phyloP scores from a whole-genome alignment of 2,797 vertebrate species.

The Sebastes dallii region DNA sequence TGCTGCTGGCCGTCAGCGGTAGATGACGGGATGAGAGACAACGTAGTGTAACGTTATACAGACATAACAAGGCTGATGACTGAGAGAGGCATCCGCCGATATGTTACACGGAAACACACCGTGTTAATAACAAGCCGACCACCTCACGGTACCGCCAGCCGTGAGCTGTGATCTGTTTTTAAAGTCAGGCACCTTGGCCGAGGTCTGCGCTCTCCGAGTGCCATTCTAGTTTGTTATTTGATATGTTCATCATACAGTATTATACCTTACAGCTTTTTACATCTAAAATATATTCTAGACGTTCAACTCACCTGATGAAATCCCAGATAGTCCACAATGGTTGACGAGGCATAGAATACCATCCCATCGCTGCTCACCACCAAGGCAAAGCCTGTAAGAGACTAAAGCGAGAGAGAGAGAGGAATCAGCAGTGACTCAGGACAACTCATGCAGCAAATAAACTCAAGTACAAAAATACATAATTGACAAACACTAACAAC shows the following conservation, averaged over 20 bases:
- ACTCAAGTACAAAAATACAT: constrained; percentile 33
- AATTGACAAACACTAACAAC: constrained; percentile 39
- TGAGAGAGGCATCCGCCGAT: too few relatives aligned
- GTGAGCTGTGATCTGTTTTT: too few relatives aligned
- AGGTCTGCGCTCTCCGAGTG: too few relatives aligned
- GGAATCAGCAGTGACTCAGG: constrained; percentile 28
- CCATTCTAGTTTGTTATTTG: background rate
- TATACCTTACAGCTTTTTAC: background rate
- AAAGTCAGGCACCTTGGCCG: too few relatives aligned
- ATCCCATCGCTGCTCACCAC: constrained; percentile 94
- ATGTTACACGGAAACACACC: too few relatives aligned
- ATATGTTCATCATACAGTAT: background rate
- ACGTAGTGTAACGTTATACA: too few relatives aligned
- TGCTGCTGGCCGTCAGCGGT: too few relatives aligned
- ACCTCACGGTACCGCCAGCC: too few relatives aligned
- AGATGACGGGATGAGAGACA: too few relatives aligned
- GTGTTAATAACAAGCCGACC: too few relatives aligned
- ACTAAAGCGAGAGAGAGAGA: constrained; percentile 73
- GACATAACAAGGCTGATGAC: too few relatives aligned
- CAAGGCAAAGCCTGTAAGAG: constrained; percentile 92
- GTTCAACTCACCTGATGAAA: constrained; percentile 91
- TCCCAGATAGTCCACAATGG: constrained; percentile 94
- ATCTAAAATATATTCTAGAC: background rate
- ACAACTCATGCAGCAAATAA: constrained; percentile 29
- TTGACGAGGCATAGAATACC: constrained; percentile 95